Base-by-base conservation (phyloP, 2,797 vertebrate species). In the Carduelis carduelis region DNA sequence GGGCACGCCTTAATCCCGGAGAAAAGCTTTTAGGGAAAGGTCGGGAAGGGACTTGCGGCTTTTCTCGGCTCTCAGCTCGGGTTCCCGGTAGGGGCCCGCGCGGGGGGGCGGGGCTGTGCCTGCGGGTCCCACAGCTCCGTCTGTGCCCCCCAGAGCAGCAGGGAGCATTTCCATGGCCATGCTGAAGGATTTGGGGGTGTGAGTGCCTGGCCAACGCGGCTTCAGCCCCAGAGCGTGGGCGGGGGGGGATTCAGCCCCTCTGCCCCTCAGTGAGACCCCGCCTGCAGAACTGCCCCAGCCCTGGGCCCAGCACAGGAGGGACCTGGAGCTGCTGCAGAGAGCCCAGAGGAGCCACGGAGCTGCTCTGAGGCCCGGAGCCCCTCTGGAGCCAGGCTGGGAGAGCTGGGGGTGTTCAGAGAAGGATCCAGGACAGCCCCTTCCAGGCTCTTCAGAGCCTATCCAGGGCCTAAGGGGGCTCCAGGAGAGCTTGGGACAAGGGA, bases 41-140 rank as follows among this genome's bases (percentile, higher is more conserved):
- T 28, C 8, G 39, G 81, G 85, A 49, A 46, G 46, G 34, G 41
- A 13, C 13, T 22, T 1, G 15, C 0, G 8, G 78, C 59, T 64
- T 72, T 22, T 30, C 49, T 11, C 0, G 26, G 32, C 23, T 26
- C 19, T n/a, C 6, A 1, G 53, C 11, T 7, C 20, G 0, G 5
- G 26, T 28, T 49, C 56, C 37, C 37, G 68, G 39, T 57, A 6
- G 57, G 2, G 34, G 0, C 39, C 46, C 6, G 41, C 16, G 24
- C 3, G 39, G 39, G 4, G 39, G 14, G 37, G 23, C 28, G 12
- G 14, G 16, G 7, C 12, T 11, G 26, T 41, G 30, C 15, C 3
- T 1, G 7, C 11, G 13, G n/a, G 28, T 59, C 24, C 28, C 41
- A 6, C 8, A 3, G 39, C 64, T 27, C 55, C 0, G 1, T 11